Conservation (phyloP, 2,888 invertebrate species). For the Rhorus exstirpatorius region DNA sequence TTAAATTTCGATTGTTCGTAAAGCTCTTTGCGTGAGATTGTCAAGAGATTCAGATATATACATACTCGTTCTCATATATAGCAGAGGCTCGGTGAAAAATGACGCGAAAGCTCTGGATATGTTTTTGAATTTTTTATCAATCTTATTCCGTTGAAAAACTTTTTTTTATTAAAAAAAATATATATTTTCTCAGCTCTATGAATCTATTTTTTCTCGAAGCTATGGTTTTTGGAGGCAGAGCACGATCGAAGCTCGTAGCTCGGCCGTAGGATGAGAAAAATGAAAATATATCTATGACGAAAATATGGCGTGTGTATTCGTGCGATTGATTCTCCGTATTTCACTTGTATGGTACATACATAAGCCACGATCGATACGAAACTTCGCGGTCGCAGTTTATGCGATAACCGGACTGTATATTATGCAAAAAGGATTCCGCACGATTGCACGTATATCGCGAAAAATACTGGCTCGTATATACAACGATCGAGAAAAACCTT, state of each 20-base stretch:
- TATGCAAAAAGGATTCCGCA: constrained; percentile 48
- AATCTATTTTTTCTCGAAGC: constrained; percentile 9
- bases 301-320: background rate
- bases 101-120: too few species aligned
- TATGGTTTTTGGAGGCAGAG: background rate
- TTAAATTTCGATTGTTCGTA: too few species aligned
- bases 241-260: constrained; percentile 5
- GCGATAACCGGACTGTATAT: constrained; percentile 34
- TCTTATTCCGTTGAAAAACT: too few species aligned
- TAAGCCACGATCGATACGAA: constrained; percentile 3
- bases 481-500: constrained; percentile 60
- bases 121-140: too few species aligned
- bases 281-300: background rate
- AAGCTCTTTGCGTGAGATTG: too few species aligned
- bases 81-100: too few species aligned
- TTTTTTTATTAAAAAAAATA: too few species aligned
- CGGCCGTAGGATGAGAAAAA: constrained; percentile 12
- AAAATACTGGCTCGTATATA: constrained; percentile 16
- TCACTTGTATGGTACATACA: constrained; percentile 8
- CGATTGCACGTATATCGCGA: constrained; percentile 29
- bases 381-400: constrained; percentile 16
- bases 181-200: background rate
- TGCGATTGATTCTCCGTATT: constrained; percentile 20
- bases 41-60: too few species aligned
- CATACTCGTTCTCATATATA: too few species aligned